A percentile compares a stretch with the other conserved stretches of the same genome.
Conservation (phyloP, 2,888 invertebrate genomes). For the Scaeva pyrastri region DNA sequence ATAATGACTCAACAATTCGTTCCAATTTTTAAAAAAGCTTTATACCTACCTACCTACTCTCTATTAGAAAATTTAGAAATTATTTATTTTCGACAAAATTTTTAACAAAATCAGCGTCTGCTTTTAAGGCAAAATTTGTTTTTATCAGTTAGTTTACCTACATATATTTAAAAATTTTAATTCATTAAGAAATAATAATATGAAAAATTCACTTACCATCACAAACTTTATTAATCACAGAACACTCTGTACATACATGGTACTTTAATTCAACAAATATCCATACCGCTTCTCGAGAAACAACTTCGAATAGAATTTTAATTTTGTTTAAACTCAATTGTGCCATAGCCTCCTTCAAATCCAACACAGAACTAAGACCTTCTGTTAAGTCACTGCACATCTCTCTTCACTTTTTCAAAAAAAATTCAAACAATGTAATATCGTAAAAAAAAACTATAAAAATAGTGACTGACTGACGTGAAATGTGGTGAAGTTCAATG, state of each 20-base stretch:
- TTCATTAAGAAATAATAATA: too few relatives aligned
- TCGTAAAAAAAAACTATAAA: conserved; percentile 20
- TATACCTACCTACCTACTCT: too few relatives aligned
- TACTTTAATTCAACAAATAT: background rate
- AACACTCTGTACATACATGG: background rate
- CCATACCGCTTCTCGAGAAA: conserved; percentile 3
- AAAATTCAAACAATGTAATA: conserved; percentile 11
- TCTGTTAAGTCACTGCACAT: background rate
- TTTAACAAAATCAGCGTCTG: too few relatives aligned
- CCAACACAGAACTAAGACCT: background rate
- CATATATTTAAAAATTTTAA: too few relatives aligned
- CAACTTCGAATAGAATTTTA: background rate
- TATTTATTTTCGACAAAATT: too few relatives aligned
- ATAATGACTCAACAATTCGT: too few relatives aligned
- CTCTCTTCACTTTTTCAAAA: conserved; percentile 18
- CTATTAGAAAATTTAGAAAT: too few relatives aligned
- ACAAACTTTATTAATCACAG: background rate
- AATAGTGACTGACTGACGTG: conserved; percentile 32
- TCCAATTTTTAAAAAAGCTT: too few relatives aligned
- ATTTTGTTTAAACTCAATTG: background rate
- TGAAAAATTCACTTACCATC: background rate
- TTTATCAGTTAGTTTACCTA: too few relatives aligned
- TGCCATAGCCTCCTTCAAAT: conserved; percentile 2
- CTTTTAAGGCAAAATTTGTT: too few relatives aligned
- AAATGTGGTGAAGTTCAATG: conserved; percentile 39